Base-by-base conservation (phyloP, 2,113 vertebrate genomes). In the Toxotes chatareus region DNA sequence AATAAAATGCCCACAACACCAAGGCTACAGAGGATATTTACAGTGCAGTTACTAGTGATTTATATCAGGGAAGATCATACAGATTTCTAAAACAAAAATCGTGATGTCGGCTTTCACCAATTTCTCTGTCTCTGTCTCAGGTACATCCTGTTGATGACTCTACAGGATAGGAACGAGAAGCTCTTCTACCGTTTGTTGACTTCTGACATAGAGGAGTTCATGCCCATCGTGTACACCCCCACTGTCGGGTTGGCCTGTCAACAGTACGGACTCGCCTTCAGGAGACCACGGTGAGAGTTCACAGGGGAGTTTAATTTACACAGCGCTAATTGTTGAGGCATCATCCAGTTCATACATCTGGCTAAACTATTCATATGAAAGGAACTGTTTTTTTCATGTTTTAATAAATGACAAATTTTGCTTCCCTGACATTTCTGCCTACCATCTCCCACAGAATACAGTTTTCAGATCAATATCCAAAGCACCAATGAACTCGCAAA, bases 131-230 rank as follows among this genome's bases (percentile, higher is more conserved):
- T 87, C 27, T 23, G 12, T 73, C 46, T 80, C 85, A 99, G 98
- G 91, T 99, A 99, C 84, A 99, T 99, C 91, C 92, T 98, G 76
- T 95, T 99, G 75, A 99, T 99, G 98, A 98, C 98, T 0, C 95
- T 99, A 63, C 98, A 99, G 94, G 98, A 99, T 93, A 95, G 98
- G 82, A 99, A 99, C 0, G 98, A 99, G 93, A 99, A 99, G 93
- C 94, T 99, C 27, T 99, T 99, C 89, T 99, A 99, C 87, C 96
- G 98, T 9, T 85, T 99, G 89, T 93, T 99, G 85, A 99, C 97
- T 1, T 99, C 98, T 0, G 96, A 99, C 55, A 96, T 99, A 0
- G 97, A 99, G 91, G 96, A 96, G 88, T 99, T 99, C 93, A 98
- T 99, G 98, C 98, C 98, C 19, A 98, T 99, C 0, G 97, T 99